Base-by-base conservation (phyloP, 92 coral and sea anemone species). In the Porites rus region DNA sequence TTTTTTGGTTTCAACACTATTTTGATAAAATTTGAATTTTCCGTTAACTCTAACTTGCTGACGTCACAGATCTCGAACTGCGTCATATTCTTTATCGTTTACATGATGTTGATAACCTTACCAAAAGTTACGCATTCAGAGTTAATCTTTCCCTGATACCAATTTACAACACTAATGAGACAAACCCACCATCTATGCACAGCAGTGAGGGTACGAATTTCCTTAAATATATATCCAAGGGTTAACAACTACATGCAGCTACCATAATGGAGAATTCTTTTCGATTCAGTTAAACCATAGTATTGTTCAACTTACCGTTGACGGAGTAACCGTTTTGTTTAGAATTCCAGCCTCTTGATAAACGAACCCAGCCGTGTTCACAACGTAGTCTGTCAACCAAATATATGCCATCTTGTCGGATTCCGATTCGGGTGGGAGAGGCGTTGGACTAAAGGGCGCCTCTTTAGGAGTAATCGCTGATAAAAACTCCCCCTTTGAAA, bases 281-380 rank as follows among this genome's bases (percentile, higher is more conserved):
- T 3, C 46, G 46, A 38, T 38, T 38, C 46, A 0, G 61, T 56
- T 14, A 56, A 56, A 56, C 61, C 16, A 14, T 56, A 12, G 61
- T 38, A 38, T 38, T 38, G 46, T 65, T 58, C 13, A n/a, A 84
- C 96, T 64, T 82, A 97, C 99, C 82, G 84, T 92, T 20, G 92
- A 86, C 1, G 92, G 86, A 8, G 92, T 97, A 65, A 97, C 84
- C 19, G 98, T 97, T 66, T 89, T 71, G 51, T 94, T 94, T 74
- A 97, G 87, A 38, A 81, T 51, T 19, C 98, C 98, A 22, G 95
- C 96, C 71, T 90, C 83, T 77, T 91, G 94, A 76, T 93, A 97
- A 65, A 95, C 99, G 71, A 95, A 76, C 19, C 98, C 96, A 25
- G 98, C 99, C 43, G 99, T 91, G 76, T 95, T 97, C 66, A 89